These are phyloP conservation scores for Nymphalis c-album DNA, from an alignment of 2,888 invertebrate genomes.

Conservation along the genomic window DNA sequence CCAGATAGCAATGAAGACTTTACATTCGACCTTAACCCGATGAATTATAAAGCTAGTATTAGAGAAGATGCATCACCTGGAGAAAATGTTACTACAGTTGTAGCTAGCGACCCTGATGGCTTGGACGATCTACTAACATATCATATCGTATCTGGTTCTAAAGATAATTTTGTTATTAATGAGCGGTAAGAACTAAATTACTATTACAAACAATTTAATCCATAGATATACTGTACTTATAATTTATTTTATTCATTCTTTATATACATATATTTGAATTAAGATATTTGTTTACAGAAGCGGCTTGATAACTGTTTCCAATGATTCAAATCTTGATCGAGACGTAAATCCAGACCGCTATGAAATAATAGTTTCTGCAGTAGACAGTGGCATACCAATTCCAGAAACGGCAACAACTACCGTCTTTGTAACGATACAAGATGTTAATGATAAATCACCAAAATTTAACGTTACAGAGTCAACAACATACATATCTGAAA, in stretches of 20 bases:
- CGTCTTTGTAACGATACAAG: constrained; percentile 86
- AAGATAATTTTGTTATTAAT: constrained; percentile 89
- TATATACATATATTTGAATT: background rate
- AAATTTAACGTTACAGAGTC: constrained; percentile 85
- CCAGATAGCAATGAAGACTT: constrained; percentile 65
- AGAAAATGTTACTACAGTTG: constrained; percentile 85
- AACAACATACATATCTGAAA: constrained; percentile 87
- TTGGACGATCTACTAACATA: constrained; percentile 85
- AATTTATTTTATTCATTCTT: too few species aligned
- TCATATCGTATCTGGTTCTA: constrained; percentile 86
- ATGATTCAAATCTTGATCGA: constrained; percentile 86
- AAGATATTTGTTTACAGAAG: constrained; percentile 68
- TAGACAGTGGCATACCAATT: constrained; percentile 87
- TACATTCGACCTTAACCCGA: constrained; percentile 83
- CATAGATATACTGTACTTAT: background rate
- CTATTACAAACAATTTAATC: background rate
- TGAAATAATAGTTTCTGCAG: constrained; percentile 87
- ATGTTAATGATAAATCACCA: constrained; percentile 92
- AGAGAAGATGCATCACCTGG: constrained; percentile 86
- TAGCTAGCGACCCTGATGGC: constrained; percentile 90
- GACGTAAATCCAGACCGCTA: constrained; percentile 85
- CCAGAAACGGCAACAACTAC: constrained; percentile 90
- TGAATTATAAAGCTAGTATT: constrained; percentile 86
- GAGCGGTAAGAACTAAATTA: constrained; percentile 77
- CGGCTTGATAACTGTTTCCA: constrained; percentile 86